Evolutionary conservation across 2,113 vertebrate species (phyloP), one percentile per base, ranked within the genome.

Genomic region (Muntiacus reevesi): DNA sequence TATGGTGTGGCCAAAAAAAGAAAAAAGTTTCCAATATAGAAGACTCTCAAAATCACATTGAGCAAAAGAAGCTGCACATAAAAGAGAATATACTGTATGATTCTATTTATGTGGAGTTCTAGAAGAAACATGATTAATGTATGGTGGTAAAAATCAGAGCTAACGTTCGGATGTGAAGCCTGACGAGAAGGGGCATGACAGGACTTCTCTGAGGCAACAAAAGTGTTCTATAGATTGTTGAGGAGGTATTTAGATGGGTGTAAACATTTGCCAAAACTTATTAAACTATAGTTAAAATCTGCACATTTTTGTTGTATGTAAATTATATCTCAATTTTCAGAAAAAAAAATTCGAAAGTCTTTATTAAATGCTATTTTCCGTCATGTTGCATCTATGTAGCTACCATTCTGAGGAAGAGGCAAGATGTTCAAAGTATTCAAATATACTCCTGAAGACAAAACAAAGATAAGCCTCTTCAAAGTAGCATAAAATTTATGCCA

Each of bases 391-490:
- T n/a, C 28, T 79, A 76, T 59, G 52, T 96, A 43, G 27, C 10
- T 78, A 62, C 85, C 33, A 88, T 81, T 94, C 33, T 91, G 36
- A 87, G n/a, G 82, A 92, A 59, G 74, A 87, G n/a, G n/a, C 64
- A 82, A 85, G 27, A 91, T 52, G 88, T 88, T 45, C 87, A 47
- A 95, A 92, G 30, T 43, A 89, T n/a, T 89, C 74, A 87, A 87
- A 92, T 89, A 96, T 54, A 78, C 13, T 23, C 89, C 74, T 92
- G 74, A 59, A 97, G 83, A 67, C 33, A 88, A 85, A 93, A 67
- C 36, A 88, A 85, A 94, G 67, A 64, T 84, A 91, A 89, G 92
- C 74, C 25, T 88, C 54, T 96, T 95, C 84, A 91, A 96, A 95
- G 16, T 25, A 74, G 2, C 47, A 25, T 27, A 40, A 89, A 89